Evolutionary conservation across 2,113 vertebrate genomes (phyloP), one percentile per base, ranked within the genome.

Genomic region (Syrrhaptes paradoxus): DNA sequence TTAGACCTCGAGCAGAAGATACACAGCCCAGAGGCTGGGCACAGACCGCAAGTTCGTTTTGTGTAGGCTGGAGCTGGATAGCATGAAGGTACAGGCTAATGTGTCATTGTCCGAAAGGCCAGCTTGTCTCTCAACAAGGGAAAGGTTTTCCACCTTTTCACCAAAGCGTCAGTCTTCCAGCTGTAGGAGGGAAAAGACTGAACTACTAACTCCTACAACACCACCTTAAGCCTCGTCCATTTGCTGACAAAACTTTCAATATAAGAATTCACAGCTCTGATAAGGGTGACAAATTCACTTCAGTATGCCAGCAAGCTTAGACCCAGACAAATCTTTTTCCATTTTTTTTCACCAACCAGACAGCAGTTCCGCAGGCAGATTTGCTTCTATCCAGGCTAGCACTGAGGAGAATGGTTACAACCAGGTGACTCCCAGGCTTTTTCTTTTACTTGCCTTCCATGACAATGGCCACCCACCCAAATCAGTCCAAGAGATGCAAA

Each of bases 81-180:
- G 70, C 0, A 0, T 5, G 4, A 84, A 71, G 26, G 57, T 62
- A 46, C 3, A 18, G 57, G 72, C 29, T 63, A 41, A 66, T 1
- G 10, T 0, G 1, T 21, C 24, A 29, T 52, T 51, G 43, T 22
- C 46, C 29, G 3, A 49, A 76, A 77, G 41, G 41, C 41, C 38
- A 45, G 65, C 68, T 51, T 63, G 51, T 26, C 36, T 59, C 59
- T 67, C 83, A n/a, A 6, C 36, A 86, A 52, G 26, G 17, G 48
- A 45, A 80, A 74, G 11, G 48, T 43, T 93, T 17, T 34, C 57
- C 65, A 59, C 48, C 57, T 75, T 78, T 93, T 21, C 86, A 65
- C 28, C 43, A 80, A 12, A 28, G 38, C 81, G 17, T 21, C 46
- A 20, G 22, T 46, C 58, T 76, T 45, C 31, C 73, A 89, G 54